Base-by-base conservation (phyloP, 2,888 invertebrate genomes). In the Caenorhabditis sp. region DNA sequence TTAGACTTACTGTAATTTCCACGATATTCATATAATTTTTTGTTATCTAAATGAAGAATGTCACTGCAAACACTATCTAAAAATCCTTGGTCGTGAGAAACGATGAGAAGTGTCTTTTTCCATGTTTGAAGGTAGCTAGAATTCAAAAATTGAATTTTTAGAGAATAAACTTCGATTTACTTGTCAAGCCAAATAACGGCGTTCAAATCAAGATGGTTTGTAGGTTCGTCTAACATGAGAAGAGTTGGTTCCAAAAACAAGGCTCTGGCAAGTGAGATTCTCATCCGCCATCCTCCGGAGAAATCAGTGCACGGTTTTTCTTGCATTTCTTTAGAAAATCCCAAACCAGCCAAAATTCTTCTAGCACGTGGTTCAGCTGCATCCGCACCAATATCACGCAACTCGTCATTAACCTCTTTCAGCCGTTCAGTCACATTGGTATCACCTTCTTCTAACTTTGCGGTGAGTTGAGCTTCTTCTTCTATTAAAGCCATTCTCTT, bases 181-280 rank as follows among this genome's bases (percentile, higher is more conserved):
- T 99, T 97, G 88, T 99, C 99, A 66, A 99, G 91, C 99, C 99
- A 99, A 91, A 99, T 99, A 60, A 99, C 99, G 79, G 99, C 99
- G 88, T 99, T 99, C 69, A 99, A 91, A 91, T 99, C 99, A 84
- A 99, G 92, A 90, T 99, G 99, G 90, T 99, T 99, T 0, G 99
- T 99, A 78, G 99, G 99, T 91, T 99, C 99, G 90, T 99, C 99
- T 37, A 99, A 92, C 88, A 99, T 91, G 27, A 99, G 90, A n/a
- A 99, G 90, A 1, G 97, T 97, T 0, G 99, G 99, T 89, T 97
- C 97, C 71, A 99, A 91, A 88, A 96, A 99, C 23, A 99, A 90
- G 2, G 99, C 97, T 88, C 90, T 88, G 66, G 78, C 80, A 36
- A 80, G 53, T 1, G 80, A 78, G 26, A 80, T 78, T 65, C 99